These are phyloP conservation scores for Neria commutata DNA, from an alignment of 2,888 invertebrate species.

Conservation along the genomic window DNA sequence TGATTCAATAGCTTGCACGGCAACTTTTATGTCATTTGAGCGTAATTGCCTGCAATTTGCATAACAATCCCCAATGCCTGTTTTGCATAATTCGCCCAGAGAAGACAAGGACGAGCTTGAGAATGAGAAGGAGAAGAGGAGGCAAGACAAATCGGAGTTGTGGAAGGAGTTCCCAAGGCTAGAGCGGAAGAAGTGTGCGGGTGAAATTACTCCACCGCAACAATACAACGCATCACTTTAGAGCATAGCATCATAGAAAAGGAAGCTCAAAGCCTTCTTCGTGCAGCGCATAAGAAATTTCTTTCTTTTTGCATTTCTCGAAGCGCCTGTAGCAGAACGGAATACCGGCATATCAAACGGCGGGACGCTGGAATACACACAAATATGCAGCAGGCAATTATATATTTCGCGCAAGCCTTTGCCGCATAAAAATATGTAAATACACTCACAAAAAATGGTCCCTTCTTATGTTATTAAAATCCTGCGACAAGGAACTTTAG, in stretches of 20 bases:
- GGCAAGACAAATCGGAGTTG: background rate
- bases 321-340: too few species aligned
- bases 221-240: too few species aligned
- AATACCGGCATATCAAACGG: too few species aligned
- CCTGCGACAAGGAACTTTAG: too few species aligned
- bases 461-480: too few species aligned
- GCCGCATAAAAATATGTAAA: background rate
- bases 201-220: too few species aligned
- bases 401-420: background rate
- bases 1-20: background rate
- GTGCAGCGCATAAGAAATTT: background rate
- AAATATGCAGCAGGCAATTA: too few species aligned
- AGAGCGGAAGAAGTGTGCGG: too few species aligned
- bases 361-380: too few species aligned
- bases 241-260: too few species aligned
- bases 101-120: background rate
- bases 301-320: too few species aligned
- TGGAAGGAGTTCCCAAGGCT: background rate
- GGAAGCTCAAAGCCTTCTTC: background rate
- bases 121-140: background rate
- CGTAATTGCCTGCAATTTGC: conserved; percentile 55
- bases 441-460: too few species aligned
- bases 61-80: conserved; percentile 46
- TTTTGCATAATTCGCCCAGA: conserved; percentile 50
- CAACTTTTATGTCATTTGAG: background rate